Conservation (phyloP, 2,797 vertebrate genomes). For the Lerista edwardsae region DNA sequence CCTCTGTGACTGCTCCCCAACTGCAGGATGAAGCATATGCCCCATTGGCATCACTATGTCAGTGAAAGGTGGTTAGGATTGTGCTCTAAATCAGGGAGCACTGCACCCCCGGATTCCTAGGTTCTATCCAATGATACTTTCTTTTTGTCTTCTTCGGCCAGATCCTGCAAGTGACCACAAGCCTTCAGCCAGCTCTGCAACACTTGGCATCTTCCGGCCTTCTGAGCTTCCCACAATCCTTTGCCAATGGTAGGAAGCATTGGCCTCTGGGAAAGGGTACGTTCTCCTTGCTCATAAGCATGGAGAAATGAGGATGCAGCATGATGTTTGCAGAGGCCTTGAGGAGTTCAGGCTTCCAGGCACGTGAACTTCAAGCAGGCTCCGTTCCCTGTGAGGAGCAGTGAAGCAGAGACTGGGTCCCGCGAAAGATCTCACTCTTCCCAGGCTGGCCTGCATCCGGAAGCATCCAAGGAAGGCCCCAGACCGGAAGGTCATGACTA, state of each 20-base stretch:
- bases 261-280: background rate
- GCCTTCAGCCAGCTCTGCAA: background rate
- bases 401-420: background rate
- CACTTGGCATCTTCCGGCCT: too few species aligned
- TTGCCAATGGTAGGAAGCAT: background rate
- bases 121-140: background rate
- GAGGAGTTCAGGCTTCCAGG: slow-evolving; percentile 23
- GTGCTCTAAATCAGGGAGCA: background rate
- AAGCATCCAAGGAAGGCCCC: background rate
- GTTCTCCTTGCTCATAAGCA: background rate
- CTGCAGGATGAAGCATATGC: too few species aligned
- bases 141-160: slow-evolving; percentile 10
- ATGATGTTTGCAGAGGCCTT: background rate
- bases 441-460: background rate
- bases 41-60: too few species aligned
- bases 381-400: background rate
- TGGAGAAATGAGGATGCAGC: slow-evolving; percentile 1
- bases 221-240: background rate
- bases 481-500: slow-evolving; percentile 14
- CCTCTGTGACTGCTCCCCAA: too few species aligned
- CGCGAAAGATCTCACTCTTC: background rate
- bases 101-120: background rate
- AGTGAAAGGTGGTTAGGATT: too few species aligned
- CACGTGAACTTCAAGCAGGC: background rate
- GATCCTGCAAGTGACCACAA: background rate